These are phyloP conservation scores for Mylabris phalerata DNA, from an alignment of 1,140 invertebrate species.

Conservation along the genomic window DNA sequence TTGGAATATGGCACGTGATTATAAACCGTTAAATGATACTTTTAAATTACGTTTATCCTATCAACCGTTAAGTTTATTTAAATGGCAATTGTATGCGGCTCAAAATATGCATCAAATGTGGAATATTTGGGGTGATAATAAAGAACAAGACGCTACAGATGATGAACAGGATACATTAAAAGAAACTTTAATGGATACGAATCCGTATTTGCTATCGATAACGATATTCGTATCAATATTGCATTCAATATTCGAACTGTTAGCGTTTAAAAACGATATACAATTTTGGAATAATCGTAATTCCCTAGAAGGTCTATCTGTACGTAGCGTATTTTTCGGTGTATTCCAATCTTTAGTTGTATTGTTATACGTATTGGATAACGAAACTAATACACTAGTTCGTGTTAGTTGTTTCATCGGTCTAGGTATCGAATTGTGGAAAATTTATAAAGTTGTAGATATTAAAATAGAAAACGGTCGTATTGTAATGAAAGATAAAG, in stretches of 20 bases:
- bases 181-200: conserved; percentile 94
- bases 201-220: conserved; percentile 86
- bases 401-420: conserved; percentile 88
- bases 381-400: conserved; percentile 96
- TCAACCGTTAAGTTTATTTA: conserved; percentile 90
- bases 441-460: conserved; percentile 95
- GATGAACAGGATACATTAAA: conserved; percentile 96
- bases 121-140: conserved; percentile 53
- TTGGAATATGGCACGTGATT: conserved; percentile 97
- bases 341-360: conserved; percentile 96
- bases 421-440: conserved; percentile 97
- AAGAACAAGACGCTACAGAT: conserved; percentile 67
- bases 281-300: conserved; percentile 99
- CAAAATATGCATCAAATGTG: conserved; percentile 83
- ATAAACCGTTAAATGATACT: conserved; percentile 88
- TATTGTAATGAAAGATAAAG: conserved; percentile 84
- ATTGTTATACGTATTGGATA: conserved; percentile 93
- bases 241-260: conserved; percentile 96
- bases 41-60: conserved; percentile 75
- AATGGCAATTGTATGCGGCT: conserved; percentile 96
- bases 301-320: conserved; percentile 93
- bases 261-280: conserved; percentile 99
- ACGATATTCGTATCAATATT: conserved; percentile 91
- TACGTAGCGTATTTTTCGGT: conserved; percentile 98
- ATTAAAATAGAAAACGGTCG: conserved; percentile 73